Percentiles rank a stretch among this genome's conserved stretches.
Evolutionary conservation across 2,888 invertebrate species (phyloP).

Genomic region (Pandemis corylana): DNA sequence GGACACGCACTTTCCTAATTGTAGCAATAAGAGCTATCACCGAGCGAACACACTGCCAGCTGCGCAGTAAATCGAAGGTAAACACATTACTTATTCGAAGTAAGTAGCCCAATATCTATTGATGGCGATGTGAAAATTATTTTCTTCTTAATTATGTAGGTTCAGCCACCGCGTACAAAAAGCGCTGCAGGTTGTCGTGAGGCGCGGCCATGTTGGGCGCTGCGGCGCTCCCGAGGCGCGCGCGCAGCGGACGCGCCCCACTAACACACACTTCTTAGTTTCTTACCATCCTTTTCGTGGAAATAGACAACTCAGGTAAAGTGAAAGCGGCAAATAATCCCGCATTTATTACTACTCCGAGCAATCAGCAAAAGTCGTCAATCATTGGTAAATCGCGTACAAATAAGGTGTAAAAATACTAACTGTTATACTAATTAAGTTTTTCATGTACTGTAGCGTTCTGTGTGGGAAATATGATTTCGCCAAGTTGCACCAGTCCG

Average conservation of each 20-base stretch:
- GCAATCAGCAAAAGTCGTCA: conserved; percentile 48
- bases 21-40: background rate
- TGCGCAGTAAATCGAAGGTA: conserved; percentile 6
- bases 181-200: conserved; percentile 56
- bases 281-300: conserved; percentile 83
- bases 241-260: conserved; percentile 74
- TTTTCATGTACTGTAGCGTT: background rate
- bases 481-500: conserved; percentile 73
- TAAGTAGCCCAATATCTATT: conserved; percentile 42
- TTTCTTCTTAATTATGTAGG: conserved; percentile 77
- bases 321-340: conserved; percentile 82
- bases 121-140: conserved; percentile 56
- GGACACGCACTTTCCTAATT: background rate
- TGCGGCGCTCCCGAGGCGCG: conserved; percentile 34
- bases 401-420: conserved; percentile 11
- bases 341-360: conserved; percentile 72
- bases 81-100: conserved; percentile 36
- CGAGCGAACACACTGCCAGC: background rate
- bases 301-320: conserved; percentile 80
- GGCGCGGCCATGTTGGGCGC: conserved; percentile 41
- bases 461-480: conserved; percentile 15
- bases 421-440: conserved; percentile 11
- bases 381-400: conserved; percentile 8
- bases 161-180: conserved; percentile 70
- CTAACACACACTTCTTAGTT: conserved; percentile 82